phyloP scores from a whole-genome alignment of 1,140 invertebrate species.

The Drosophila nebulosa region DNA sequence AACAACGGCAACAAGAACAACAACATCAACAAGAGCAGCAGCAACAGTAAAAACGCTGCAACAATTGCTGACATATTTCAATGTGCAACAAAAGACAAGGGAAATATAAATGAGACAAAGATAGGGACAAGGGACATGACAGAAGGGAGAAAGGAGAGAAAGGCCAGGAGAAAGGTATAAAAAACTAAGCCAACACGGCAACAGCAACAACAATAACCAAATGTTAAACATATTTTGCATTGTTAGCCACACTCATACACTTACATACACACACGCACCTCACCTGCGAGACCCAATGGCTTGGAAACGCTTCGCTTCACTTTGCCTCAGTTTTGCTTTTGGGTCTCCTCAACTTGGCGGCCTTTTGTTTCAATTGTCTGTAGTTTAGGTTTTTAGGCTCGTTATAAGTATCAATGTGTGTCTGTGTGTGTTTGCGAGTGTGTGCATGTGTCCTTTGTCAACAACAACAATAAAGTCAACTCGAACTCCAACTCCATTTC shows the following conservation, averaged over 20 bases:
- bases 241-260: slow-evolving; percentile 56
- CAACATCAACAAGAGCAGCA: slow-evolving; percentile 12
- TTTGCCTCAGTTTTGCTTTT: slow-evolving; percentile 28
- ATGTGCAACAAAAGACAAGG: slow-evolving; percentile 75
- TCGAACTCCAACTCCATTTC: not conserved
- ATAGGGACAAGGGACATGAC: not conserved
- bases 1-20: slow-evolving; percentile 16
- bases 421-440: slow-evolving; percentile 24
- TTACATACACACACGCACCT: slow-evolving; percentile 38
- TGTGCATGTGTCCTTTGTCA: slow-evolving; percentile 42
- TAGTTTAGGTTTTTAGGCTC: slow-evolving; percentile 72
- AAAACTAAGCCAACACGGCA: slow-evolving; percentile 64
- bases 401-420: slow-evolving; percentile 48
- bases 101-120: slow-evolving; percentile 29
- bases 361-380: slow-evolving; percentile 78
- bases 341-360: slow-evolving; percentile 33
- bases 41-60: slow-evolving; percentile 40
- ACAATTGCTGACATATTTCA: slow-evolving; percentile 79
- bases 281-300: slow-evolving; percentile 1
- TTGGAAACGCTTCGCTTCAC: slow-evolving; percentile 28
- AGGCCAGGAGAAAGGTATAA: not conserved
- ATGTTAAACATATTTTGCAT: slow-evolving; percentile 77
- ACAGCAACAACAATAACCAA: slow-evolving; percentile 43
- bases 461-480: slow-evolving; percentile 20
- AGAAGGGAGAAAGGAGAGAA: slow-evolving; percentile 5